Base-by-base conservation (phyloP, 2,113 vertebrate species). In the Calonectris borealis region DNA sequence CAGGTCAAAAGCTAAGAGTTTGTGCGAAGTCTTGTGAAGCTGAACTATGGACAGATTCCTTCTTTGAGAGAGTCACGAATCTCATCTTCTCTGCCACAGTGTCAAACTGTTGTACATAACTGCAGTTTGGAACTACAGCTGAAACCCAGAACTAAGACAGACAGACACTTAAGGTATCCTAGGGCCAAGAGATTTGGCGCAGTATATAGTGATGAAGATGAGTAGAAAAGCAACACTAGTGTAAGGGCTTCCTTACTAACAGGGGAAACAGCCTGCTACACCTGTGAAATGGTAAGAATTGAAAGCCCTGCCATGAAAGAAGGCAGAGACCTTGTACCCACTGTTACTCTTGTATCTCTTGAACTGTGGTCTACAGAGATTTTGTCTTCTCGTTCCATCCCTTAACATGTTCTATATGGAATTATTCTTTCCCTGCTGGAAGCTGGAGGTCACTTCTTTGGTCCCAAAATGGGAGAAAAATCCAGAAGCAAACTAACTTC, bases 181-280 rank as follows among this genome's bases (percentile, higher is more conserved):
- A 52, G 16, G 38, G n/a, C 70, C 6, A 8, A 61, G 54, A 51
- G 57, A 40, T 57, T 60, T n/a, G 34, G 58, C 54, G 49, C 55
- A 58, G 15, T 0, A 0, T n/a, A 48, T 19, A 9, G 38, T 27
- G 57, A 29, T 2, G 26, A 54, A 52, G 55, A 61, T 3, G 1
- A 70, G 42, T 9, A 68, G 55, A 77, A 61, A 88, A 88, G 32
- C 21, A 76, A 18, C 2, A 0, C 7, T 49, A 46, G 29, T 42
- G 16, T 55, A 38, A 61, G 34, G 69, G 25, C 38, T 48, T 79
- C 29, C 25, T 54, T 65, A 32, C 13, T 24, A 38, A 27, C 54
- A 48, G 49, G 64, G 27, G 40, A 48, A 87, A 36, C 16, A 83
- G 49, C 31, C 1, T 5, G n/a, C 34, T 62, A 11, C 42, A n/a